Evolutionary conservation across 2,113 vertebrate genomes (phyloP), one percentile per base, ranked within the genome.

Genomic region (Reinhardtius hippoglossoides): DNA sequence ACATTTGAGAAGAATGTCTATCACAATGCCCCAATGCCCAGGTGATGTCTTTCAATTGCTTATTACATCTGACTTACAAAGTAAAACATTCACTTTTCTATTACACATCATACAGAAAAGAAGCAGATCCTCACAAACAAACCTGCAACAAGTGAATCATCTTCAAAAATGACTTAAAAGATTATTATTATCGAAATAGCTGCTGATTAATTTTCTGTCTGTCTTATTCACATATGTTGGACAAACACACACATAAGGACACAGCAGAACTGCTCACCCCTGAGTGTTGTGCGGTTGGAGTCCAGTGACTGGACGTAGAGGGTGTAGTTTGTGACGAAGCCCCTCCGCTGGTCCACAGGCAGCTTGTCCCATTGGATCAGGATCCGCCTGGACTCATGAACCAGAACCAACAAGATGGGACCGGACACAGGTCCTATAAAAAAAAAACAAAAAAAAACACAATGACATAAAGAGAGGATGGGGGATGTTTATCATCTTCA

Each of bases 271-370:
- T 13, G 9, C 91, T 93, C 74, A 94, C 93, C 57, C 2, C 3
- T 87, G 21, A 60, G 15, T 5, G 54, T 16, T 6, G 54, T 14
- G 71, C 26, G 63, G 46, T 52, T 80, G 74, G 75, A 80, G 66
- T 60, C 74, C 7, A 65, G 58, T 9, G 18, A 83, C 18, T 80
- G 78, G 15, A 91, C 15, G 48, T 92, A 92, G 62, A 94, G 27
- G 56, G 81, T 93, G 74, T 94, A 94, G 56, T 88, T 69, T 65
- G 66, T 90, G 76, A 95, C 91, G 78, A 93, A 92, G 58, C 94
- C 94, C 76, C 84, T 88, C 70, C 79, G 93, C 55, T 92, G 66
- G 7, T 84, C 15, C 18, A 90, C 0, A 3, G 73, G 62, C 12
- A 92, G 73, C 77, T 93, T 88, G 0, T 92, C 87, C 94, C 93